Percentiles rank a stretch among this genome's conserved stretches.
These are phyloP conservation scores for Acromyrmex charruanus DNA, from an alignment of 1,140 invertebrate genomes.

Conservation along the genomic window DNA sequence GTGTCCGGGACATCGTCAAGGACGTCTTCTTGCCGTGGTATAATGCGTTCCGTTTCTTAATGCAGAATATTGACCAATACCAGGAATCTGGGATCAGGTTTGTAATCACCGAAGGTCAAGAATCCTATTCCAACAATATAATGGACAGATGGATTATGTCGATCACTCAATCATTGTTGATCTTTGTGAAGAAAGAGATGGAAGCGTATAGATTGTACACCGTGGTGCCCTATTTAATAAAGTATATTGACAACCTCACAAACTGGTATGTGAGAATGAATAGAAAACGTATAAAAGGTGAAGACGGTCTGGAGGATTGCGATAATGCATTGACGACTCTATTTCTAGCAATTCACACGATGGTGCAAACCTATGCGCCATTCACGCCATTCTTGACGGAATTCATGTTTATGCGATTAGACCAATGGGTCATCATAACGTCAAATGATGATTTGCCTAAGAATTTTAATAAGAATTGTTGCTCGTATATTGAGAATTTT, in stretches of 20 bases:
- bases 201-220: conserved; percentile 97
- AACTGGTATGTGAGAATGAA: conserved; percentile 99
- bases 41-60: conserved; percentile 98
- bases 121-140: conserved; percentile 90
- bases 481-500: no score
- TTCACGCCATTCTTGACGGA: conserved; percentile 99
- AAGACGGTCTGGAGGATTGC: conserved; percentile 92
- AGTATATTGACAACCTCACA: conserved; percentile 98
- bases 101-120: conserved; percentile 88
- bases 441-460: no score
- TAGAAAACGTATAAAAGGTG: conserved; percentile 96
- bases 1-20: conserved; percentile 98
- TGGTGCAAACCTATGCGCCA: conserved; percentile 97
- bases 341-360: conserved; percentile 95
- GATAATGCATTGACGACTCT: conserved; percentile 95
- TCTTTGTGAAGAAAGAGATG: conserved; percentile 98
- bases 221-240: conserved; percentile 96
- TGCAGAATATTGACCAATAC: conserved; percentile 96
- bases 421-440: conserved; percentile 79
- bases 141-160: conserved; percentile 99
- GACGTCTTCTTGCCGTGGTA: conserved; percentile 99
- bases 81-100: conserved; percentile 90
- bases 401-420: conserved; percentile 97
- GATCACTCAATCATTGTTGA: conserved; percentile 96
- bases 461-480: no score